Percentiles rank a stretch among this genome's conserved stretches.
Evolutionary conservation across 2,797 vertebrate genomes (phyloP).

Genomic region (Allobates femoralis): DNA sequence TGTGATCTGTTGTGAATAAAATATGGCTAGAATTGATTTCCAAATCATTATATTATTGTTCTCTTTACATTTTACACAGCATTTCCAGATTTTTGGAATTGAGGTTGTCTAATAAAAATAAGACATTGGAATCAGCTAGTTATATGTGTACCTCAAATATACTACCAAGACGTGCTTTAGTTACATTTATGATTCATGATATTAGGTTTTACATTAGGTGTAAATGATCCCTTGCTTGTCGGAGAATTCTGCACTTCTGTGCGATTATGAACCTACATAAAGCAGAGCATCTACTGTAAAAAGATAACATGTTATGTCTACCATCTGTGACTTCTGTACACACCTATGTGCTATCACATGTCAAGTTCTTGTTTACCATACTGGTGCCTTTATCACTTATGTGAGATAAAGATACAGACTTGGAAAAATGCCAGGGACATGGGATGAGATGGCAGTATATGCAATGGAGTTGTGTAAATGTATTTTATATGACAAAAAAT

Average conservation of each 20-base stretch:
- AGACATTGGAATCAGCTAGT: background rate
- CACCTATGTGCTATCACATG: background rate
- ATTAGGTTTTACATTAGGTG: background rate
- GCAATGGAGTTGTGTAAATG: background rate
- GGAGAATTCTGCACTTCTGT: background rate
- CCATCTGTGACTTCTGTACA: background rate
- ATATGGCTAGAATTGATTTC: too few species aligned
- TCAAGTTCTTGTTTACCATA: background rate
- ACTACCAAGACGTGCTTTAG: too few species aligned
- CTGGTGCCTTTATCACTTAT: conserved; percentile 31
- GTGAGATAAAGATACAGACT: background rate
- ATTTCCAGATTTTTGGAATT: too few species aligned
- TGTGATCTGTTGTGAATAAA: too few species aligned
- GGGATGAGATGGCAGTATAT: background rate
- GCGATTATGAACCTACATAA: background rate
- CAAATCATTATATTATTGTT: too few species aligned
- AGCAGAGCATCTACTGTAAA: background rate
- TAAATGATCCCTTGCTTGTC: background rate
- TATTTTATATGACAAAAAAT: background rate
- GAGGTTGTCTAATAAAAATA: too few species aligned
- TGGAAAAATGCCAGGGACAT: background rate
- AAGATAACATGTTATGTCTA: background rate
- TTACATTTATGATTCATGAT: background rate
- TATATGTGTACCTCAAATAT: background rate
- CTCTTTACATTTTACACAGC: too few species aligned